Conservation (phyloP, 2,797 vertebrate genomes). For the Oreortyx pictus region DNA sequence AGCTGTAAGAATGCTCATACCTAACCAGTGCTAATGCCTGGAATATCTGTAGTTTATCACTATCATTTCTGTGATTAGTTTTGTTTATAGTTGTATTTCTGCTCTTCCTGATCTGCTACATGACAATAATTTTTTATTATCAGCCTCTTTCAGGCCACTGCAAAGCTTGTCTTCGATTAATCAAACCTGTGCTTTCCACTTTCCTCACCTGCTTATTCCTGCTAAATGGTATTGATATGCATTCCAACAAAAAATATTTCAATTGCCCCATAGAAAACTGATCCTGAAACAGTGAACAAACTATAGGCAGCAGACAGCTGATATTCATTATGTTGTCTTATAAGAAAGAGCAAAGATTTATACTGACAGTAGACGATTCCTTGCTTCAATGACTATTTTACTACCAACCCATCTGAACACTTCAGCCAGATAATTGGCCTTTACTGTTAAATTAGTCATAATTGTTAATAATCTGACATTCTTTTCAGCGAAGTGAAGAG, state of each 20-base stretch:
- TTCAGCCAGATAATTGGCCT: conserved; percentile 34
- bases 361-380: neutral
- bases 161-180: neutral
- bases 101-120: neutral
- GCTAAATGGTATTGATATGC: neutral
- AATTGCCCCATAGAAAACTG: neutral
- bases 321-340: neutral
- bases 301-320: neutral
- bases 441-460: conserved; percentile 33
- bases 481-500: neutral
- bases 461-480: neutral
- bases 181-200: neutral
- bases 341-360: neutral
- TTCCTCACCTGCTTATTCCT: neutral
- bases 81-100: neutral
- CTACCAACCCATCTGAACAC: neutral
- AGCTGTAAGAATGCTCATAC: neutral
- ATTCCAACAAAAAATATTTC: conserved; percentile 16
- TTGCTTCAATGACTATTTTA: conserved; percentile 4
- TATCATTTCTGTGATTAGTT: neutral
- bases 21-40: neutral
- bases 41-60: neutral
- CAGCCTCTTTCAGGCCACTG: neutral
- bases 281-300: neutral
- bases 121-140: neutral